Evolutionary conservation across 2,797 vertebrate species (phyloP), one percentile per base, ranked within the genome.

Genomic region (Philypnodon macrostomus): DNA sequence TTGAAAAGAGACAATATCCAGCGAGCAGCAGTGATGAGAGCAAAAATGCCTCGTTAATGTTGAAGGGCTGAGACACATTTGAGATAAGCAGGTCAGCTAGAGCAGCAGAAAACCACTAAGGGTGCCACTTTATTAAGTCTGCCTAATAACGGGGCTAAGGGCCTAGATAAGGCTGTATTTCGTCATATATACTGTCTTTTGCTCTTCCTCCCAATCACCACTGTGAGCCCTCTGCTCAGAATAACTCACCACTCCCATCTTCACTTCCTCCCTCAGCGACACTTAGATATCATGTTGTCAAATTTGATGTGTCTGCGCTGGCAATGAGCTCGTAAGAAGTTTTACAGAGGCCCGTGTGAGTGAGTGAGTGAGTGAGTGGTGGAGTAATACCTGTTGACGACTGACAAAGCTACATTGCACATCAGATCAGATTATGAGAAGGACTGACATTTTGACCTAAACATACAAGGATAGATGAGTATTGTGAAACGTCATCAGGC

Each of bases 221-320:
- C 54, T 53, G 55, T 24, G 30, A 35, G 54, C 53, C 30, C 35
- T 31, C 4, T 11, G 56, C 47, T 53, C 21, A 45, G 37, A 60
- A 59, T 40, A 67, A 73, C 31, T 38, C 9, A 1, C 27, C 0
- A 4, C 46, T 46, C 26, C 19, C 21, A 35, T 17, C 23, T 23
- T 30, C 10, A 54, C 60, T 48, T 60, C 21, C 31, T 58, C 15
- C 29, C 17, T 52, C 15, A 24, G 51, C 1, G 16, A 60, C 56
- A 46, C 50, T 70, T 73, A 15, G 29, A 62, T 72, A 70, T 77
- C 33, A 56, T 5, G 53, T 49, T 46, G 64, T 78, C 62, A 73
- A 44, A 58, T 69, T 48, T 73, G 24, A 79, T 63, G 56, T 53
- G 2, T 13, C 64, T 65, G 59, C 15, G 40, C 47, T 32, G 58